phyloP scores from a whole-genome alignment of 2,113 vertebrate genomes.

The Galbula dea region DNA sequence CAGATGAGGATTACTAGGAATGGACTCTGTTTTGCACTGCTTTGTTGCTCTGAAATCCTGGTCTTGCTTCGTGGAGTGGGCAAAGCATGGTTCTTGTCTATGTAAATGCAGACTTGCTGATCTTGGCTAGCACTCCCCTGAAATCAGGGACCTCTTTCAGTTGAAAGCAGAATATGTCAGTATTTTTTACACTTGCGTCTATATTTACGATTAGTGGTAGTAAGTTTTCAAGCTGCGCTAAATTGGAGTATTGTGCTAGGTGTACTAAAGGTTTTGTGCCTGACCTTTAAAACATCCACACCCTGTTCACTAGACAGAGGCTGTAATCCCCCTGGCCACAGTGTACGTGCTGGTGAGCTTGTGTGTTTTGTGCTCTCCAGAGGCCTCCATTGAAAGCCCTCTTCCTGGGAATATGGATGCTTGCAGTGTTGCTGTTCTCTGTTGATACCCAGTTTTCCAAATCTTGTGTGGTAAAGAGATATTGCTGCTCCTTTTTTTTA shows the following conservation, averaged over 20 bases:
- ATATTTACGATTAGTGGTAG: neutral
- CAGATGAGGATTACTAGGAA: neutral
- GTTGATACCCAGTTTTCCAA: neutral
- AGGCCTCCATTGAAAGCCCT: neutral
- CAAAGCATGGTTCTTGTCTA: neutral
- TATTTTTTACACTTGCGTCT: neutral
- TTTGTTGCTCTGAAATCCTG: neutral
- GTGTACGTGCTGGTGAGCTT: fast-evolving
- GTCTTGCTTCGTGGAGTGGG: neutral
- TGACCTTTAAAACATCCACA: neutral
- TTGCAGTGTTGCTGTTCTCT: neutral
- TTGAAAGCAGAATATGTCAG: neutral
- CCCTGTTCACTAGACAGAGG: no score
- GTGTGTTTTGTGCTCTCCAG: neutral
- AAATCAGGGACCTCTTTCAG: neutral
- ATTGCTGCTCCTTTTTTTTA: neutral
- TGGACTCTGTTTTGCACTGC: neutral
- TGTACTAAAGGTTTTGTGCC: conserved; percentile 1
- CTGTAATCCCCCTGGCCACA: neutral
- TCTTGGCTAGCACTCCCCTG: neutral
- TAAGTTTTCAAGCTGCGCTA: neutral
- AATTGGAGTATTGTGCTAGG: neutral
- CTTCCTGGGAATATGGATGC: neutral
- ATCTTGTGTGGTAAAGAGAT: neutral
- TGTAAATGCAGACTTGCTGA: neutral